Percentiles rank a stretch among this genome's conserved stretches.
Evolutionary conservation across 2,888 invertebrate species (phyloP).

Genomic region (Phoenoteleia sp.): DNA sequence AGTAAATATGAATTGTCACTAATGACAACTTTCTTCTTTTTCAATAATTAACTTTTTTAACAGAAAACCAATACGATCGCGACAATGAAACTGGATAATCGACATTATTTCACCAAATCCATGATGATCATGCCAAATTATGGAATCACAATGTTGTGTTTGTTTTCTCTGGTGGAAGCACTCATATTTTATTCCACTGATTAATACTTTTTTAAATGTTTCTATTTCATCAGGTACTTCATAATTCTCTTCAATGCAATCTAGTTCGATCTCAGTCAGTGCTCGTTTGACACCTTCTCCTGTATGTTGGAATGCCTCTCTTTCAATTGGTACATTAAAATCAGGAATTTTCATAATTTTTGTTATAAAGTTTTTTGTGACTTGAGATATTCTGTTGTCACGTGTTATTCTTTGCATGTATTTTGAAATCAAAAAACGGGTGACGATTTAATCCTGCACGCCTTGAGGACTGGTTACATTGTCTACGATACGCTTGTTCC

Average conservation of each 20-base stretch:
- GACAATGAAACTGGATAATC: not conserved
- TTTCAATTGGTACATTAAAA: not conserved
- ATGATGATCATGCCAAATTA: not conserved
- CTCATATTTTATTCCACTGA: not conserved
- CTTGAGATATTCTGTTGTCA: not conserved
- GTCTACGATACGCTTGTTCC: not conserved
- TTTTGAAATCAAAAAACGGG: not conserved
- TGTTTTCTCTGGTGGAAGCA: not conserved
- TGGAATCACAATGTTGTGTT: conserved; percentile 2
- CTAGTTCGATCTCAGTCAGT: not conserved
- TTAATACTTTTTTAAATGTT: not conserved
- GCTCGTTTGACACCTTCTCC: not conserved
- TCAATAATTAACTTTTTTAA: not conserved
- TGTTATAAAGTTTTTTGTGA: not conserved
- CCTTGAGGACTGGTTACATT: conserved; percentile 7
- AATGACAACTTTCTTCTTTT: no score
- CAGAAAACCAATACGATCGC: not conserved
- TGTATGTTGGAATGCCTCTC: not conserved
- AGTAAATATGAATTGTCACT: no score
- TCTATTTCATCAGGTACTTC: conserved; percentile 2
- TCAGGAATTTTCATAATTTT: conserved; percentile 2
- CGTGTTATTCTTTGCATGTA: not conserved
- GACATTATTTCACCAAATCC: not conserved
- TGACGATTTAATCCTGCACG: not conserved
- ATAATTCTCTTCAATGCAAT: not conserved